Evolutionary conservation across 2,113 vertebrate genomes (phyloP), one percentile per base, ranked within the genome.

Genomic region (Alexandromys fortis): DNA sequence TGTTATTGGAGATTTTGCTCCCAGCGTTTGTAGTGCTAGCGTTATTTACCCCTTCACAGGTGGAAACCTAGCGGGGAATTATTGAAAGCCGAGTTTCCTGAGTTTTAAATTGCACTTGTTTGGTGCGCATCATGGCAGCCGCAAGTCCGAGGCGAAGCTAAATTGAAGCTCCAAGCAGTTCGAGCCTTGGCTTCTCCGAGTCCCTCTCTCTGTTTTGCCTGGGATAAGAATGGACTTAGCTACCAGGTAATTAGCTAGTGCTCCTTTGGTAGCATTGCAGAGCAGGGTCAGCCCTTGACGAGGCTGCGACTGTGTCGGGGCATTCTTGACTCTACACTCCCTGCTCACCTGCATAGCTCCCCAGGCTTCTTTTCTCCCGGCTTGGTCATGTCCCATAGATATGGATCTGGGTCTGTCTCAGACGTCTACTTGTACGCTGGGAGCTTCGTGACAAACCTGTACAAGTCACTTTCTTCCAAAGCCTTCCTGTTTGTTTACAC

Each of bases 1-100:
- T 97, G 98, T 99, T 98, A 98, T 98, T 98, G 98, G 98, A 97
- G 98, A 98, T 98, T 97, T 98, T 97, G 98, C 98, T 98, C 97
- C 97, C 96, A 98, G 99, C 98, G 96, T 98, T 98, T 98, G 98
- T 98, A 98, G 97, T 98, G 91, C 97, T 98, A 98, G 98, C 98
- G 98, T 98, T 98, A 98, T 99, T 98, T 98, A 93, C 98, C 98
- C 98, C 98, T 98, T 96, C 79, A 87, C 95, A 95, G 98, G 97
- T 86, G 97, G 98, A 98, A 98, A 98, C 98, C 98, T 98, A 98
- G 98, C 97, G 92, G 98, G 98, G 98, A 98, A 98, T 98, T 98
- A 99, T 98, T 98, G 99, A 98, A 98, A 98, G 97, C 95, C 42
- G 82, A 96, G 97, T 97, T 98, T 97, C 98, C 98, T 24, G 98